Base-by-base conservation (phyloP, 2,113 vertebrate species). In the Egretta garzetta region DNA sequence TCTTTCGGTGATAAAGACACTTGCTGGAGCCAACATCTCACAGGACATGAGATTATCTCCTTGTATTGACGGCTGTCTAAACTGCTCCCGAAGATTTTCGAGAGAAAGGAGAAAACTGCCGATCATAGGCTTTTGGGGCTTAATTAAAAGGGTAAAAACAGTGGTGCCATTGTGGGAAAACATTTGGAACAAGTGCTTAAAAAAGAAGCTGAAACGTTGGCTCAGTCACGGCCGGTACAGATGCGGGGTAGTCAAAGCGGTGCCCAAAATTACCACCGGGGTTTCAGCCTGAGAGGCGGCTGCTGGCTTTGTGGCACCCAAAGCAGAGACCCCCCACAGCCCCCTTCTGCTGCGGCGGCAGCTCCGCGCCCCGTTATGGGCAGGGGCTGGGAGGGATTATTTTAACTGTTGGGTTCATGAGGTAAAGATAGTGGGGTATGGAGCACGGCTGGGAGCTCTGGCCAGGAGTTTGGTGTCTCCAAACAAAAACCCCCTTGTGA, bases 401-500 rank as follows among this genome's bases (percentile, higher is more conserved):
- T 89, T 85, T 60, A 72, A 49, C 70, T 72, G 23, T 7, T 6
- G 13, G 59, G 52, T 33, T 91, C 12, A 4, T 17, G 56, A 88
- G 56, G 63, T 66, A 76, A 83, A 90, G 71, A 26, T 5, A 80
- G 76, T 17, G 47, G 50, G 83, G 67, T 49, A n/a, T 8, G 26
- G 49, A 70, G 11, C 50, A 6, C 4, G 73, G 64, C 45, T n/a
- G 32, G 67, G 28, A 91, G 80, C 27, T 2, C 72, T 94, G 80
- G n/a, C 26, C 59, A 59, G 41, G 41, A 72, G 41, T 94, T 91
- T 75, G 94, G 93, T 89, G 70, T 76, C 89, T 76, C 66, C 80
- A 91, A 90, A 84, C 47, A 90, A 93, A 95, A 93, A 58, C 10
- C 15, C 62, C 24, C 73, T 80, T 73, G 32, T 85, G 74, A 95